These are phyloP conservation scores for Lasioglossum marginatum DNA, from an alignment of 2,888 invertebrate genomes.

Conservation along the genomic window DNA sequence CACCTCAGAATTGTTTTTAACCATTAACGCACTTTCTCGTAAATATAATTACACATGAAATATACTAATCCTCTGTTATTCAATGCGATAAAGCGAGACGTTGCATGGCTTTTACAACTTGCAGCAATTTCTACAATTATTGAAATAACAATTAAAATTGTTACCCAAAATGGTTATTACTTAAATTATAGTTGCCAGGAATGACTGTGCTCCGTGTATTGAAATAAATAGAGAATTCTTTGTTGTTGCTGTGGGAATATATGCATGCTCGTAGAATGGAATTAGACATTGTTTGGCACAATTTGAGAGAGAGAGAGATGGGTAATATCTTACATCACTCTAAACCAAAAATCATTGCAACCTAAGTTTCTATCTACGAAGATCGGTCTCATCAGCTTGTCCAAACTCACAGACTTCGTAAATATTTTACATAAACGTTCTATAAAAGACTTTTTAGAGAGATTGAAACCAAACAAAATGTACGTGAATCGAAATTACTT, in stretches of 20 bases:
- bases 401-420: too few relatives aligned
- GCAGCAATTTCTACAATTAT: too few relatives aligned
- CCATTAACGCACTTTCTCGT: neutral
- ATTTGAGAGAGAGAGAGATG: too few relatives aligned
- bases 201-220: neutral
- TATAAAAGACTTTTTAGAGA: too few relatives aligned
- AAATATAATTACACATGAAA: neutral
- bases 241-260: neutral
- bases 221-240: neutral
- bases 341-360: too few relatives aligned
- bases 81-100: neutral
- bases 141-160: neutral
- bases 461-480: too few relatives aligned
- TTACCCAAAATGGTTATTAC: neutral
- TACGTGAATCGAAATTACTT: too few relatives aligned
- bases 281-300: neutral
- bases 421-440: too few relatives aligned
- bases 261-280: neutral
- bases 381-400: neutral
- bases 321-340: too few relatives aligned
- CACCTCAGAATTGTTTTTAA: neutral
- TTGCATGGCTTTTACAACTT: neutral
- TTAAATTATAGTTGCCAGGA: neutral
- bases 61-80: neutral
- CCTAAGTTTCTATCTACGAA: neutral